A percentile compares a stretch with the other conserved stretches of the same genome.
Evolutionary conservation across 2,888 invertebrate genomes (phyloP).

Genomic region (Pherbina coryleti): DNA sequence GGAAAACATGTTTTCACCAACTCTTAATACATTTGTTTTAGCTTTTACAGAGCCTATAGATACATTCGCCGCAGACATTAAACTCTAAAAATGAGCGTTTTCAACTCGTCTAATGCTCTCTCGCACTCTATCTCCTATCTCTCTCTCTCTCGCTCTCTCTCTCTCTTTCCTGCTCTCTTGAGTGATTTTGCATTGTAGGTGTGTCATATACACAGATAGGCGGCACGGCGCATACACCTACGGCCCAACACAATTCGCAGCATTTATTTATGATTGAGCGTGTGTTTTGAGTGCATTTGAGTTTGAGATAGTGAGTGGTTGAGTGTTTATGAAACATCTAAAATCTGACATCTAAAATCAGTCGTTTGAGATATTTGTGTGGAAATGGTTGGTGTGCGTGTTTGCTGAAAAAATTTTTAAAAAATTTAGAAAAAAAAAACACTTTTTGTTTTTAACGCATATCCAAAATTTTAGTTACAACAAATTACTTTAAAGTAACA

Average conservation of each 20-base stretch:
- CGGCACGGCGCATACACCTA: neutral
- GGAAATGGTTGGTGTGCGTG: slow-evolving; percentile 48
- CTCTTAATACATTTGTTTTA: neutral
- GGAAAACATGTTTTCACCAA: slow-evolving; percentile 4
- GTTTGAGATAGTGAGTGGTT: slow-evolving; percentile 5
- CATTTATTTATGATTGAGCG: neutral
- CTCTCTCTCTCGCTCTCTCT: neutral
- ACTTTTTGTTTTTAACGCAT: neutral
- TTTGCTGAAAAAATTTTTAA: neutral
- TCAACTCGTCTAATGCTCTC: neutral
- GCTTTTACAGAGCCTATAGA: neutral
- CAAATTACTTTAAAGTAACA: neutral
- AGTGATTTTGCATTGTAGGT: slow-evolving; percentile 18
- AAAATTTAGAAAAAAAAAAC: neutral
- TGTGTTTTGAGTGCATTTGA: neutral
- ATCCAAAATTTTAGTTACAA: neutral
- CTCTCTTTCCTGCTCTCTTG: neutral
- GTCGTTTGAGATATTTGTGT: slow-evolving; percentile 59
- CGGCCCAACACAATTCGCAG: neutral
- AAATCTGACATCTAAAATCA: slow-evolving; percentile 47
- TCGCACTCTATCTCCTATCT: neutral
- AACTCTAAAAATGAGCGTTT: neutral
- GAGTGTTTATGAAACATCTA: neutral
- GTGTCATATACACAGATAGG: slow-evolving; percentile 7
- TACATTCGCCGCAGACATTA: slow-evolving; percentile 27